These are phyloP conservation scores for Cyanistes caeruleus DNA, from an alignment of 2,113 vertebrate species.

Conservation along the genomic window DNA sequence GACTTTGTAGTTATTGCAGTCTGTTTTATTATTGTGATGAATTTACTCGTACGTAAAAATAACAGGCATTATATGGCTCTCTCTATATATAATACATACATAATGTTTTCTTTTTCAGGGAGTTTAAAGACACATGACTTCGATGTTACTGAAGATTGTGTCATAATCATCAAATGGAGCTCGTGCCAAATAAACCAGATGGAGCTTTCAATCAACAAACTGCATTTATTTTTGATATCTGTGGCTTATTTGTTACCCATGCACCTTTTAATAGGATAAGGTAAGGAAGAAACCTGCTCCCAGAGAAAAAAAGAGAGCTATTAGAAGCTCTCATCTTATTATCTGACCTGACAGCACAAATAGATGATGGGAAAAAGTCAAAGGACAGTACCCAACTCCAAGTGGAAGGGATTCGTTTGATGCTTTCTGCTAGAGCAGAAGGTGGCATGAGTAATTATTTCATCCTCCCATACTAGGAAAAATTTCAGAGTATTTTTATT, in stretches of 20 bases:
- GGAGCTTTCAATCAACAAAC: conserved; percentile 37
- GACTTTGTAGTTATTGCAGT: background rate
- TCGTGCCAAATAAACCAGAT: conserved; percentile 44
- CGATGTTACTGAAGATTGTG: background rate
- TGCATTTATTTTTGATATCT: conserved; percentile 40
- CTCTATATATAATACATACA: background rate
- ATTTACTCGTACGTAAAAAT: background rate
- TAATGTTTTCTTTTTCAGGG: background rate
- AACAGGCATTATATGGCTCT: background rate
- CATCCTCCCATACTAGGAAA: background rate
- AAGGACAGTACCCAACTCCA: background rate
- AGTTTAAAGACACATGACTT: conserved; percentile 18
- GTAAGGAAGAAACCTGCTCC: background rate
- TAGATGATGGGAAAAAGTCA: background rate
- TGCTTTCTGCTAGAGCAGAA: background rate
- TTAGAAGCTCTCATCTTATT: background rate
- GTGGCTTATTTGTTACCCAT: conserved; percentile 8
- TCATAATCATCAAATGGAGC: background rate
- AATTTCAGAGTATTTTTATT: background rate
- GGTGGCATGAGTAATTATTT: background rate
- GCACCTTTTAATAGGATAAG: background rate
- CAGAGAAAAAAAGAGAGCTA: background rate
- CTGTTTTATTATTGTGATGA: background rate
- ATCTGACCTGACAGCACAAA: background rate
- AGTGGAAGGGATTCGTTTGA: background rate